These are phyloP conservation scores for Bombus turneri DNA, from an alignment of 1,140 invertebrate species.

Conservation along the genomic window DNA sequence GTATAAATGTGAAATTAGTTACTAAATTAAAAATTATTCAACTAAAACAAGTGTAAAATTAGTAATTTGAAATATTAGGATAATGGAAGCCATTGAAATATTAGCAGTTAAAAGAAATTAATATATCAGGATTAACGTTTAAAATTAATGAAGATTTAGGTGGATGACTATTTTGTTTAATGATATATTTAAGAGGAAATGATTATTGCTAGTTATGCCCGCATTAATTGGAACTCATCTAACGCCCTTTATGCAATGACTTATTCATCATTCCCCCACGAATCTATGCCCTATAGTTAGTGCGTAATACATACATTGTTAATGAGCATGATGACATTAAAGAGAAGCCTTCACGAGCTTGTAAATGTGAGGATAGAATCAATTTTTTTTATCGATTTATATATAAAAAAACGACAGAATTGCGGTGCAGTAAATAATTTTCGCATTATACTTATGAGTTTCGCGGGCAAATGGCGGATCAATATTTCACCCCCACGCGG, in stretches of 20 bases:
- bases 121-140: not conserved
- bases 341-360: not conserved
- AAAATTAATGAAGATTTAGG: not conserved
- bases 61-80: not conserved
- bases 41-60: not conserved
- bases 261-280: constrained; percentile 42
- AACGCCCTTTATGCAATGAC: constrained; percentile 63
- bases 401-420: constrained; percentile 11
- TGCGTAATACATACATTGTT: constrained; percentile 15
- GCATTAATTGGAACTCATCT: constrained; percentile 47
- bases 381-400: constrained; percentile 23
- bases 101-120: not conserved
- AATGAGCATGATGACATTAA: constrained; percentile 17
- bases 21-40: too few relatives aligned
- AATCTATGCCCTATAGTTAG: not conserved
- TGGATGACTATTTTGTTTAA: constrained; percentile 6
- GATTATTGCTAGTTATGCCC: constrained; percentile 54
- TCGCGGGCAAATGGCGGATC: constrained; percentile 68
- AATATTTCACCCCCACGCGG: constrained; percentile 72
- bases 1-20: not conserved
- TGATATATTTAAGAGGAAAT: constrained; percentile 9
- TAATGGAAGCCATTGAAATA: not conserved
- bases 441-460: constrained; percentile 34
- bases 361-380: not conserved
- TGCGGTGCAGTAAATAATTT: constrained; percentile 3